Evolutionary conservation across 2,888 invertebrate genomes (phyloP).

Genomic region (Parascotia fuliginaria): DNA sequence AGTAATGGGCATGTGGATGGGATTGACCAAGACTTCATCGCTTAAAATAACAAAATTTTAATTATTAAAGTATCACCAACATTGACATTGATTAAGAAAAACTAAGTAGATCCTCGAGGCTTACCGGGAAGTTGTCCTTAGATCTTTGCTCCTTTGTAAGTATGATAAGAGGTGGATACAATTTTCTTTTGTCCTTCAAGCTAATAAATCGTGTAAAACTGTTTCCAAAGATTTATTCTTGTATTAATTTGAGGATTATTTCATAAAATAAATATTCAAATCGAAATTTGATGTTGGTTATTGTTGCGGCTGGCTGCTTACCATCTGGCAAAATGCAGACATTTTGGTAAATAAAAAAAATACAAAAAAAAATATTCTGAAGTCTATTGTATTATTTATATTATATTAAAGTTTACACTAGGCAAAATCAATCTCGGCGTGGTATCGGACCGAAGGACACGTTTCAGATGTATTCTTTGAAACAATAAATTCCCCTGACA

Average conservation of each 20-base stretch:
- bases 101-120: slow-evolving; percentile 8
- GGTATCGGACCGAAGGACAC: slow-evolving; percentile 9
- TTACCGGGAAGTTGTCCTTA: neutral
- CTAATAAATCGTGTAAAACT: slow-evolving; percentile 29
- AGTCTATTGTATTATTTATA: too few species aligned
- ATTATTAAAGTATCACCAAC: neutral
- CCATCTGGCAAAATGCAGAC: too few species aligned
- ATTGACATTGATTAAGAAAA: slow-evolving; percentile 11
- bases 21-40: too few species aligned
- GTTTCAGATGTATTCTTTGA: slow-evolving; percentile 30
- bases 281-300: too few species aligned
- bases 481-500: slow-evolving; percentile 39
- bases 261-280: too few species aligned
- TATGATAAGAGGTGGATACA: slow-evolving; percentile 12
- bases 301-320: too few species aligned
- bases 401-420: slow-evolving; percentile 7
- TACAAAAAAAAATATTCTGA: too few species aligned
- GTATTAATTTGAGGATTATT: slow-evolving; percentile 3
- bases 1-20: too few species aligned
- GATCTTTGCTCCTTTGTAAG: slow-evolving; percentile 2
- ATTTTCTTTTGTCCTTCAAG: slow-evolving; percentile 30
- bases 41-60: neutral
- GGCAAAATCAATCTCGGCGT: slow-evolving; percentile 29
- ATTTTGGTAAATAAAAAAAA: too few species aligned
- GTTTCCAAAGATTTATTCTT: slow-evolving; percentile 12